phyloP scores from a whole-genome alignment of 2,888 invertebrate species.

The Tipula confusa region DNA sequence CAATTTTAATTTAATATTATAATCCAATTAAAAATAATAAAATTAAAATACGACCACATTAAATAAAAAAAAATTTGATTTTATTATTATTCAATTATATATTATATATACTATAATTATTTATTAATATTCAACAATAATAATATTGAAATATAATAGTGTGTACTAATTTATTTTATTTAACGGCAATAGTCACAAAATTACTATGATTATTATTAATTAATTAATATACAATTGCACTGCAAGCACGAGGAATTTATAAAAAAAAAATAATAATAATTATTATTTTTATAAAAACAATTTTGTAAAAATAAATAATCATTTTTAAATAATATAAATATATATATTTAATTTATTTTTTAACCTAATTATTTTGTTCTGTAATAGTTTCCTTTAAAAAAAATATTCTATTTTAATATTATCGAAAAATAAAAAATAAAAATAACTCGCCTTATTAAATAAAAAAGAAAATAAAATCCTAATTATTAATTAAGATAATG shows the following conservation, averaged over 20 bases:
- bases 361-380: neutral
- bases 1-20: neutral
- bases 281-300: neutral
- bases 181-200: conserved; percentile 20
- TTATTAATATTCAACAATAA: neutral
- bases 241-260: conserved; percentile 20
- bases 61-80: neutral
- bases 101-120: neutral
- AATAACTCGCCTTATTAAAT: conserved; percentile 20
- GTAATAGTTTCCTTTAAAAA: neutral
- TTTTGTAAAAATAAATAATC: conserved; percentile 17
- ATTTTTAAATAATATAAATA: neutral
- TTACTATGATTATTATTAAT: neutral
- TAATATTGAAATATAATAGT: neutral
- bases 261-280: neutral
- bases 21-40: neutral
- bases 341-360: neutral
- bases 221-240: neutral
- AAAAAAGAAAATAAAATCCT: neutral
- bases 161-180: neutral
- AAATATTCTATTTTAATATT: neutral
- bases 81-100: neutral
- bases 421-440: neutral
- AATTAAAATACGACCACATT: neutral
- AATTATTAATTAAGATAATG: neutral